Conservation (phyloP, 2,797 vertebrate species). For the Valencia hispanica region DNA sequence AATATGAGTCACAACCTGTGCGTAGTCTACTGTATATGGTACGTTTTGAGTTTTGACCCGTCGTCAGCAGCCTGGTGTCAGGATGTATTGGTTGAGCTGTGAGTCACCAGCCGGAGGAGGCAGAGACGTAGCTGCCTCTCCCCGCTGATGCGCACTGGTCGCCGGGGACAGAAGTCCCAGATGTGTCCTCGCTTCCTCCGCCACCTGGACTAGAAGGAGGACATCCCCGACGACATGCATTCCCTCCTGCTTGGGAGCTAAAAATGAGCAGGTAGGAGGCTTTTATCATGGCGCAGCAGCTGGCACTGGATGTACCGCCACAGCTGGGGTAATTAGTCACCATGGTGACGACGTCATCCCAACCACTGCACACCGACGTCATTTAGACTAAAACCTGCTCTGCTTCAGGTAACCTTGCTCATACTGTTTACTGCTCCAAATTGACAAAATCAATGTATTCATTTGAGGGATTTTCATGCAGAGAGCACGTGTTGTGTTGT, state of each 20-base stretch:
- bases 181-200: background rate
- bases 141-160: constrained; percentile 30
- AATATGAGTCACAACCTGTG: background rate
- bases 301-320: background rate
- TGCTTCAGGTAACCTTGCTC: background rate
- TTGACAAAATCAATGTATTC: background rate
- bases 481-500: constrained; percentile 3
- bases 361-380: background rate
- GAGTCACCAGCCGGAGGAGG: constrained; percentile 46
- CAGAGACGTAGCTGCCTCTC: background rate
- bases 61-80: constrained; percentile 19
- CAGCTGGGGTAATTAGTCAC: constrained; percentile 36
- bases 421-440: background rate
- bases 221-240: background rate
- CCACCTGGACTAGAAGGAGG: background rate
- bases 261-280: constrained; percentile 15
- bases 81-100: constrained; percentile 28
- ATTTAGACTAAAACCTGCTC: background rate
- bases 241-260: background rate
- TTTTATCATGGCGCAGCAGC: no score
- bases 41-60: background rate
- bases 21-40: background rate
- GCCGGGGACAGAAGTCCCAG: constrained; percentile 9
- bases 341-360: background rate
- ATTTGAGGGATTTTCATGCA: background rate